Evolutionary conservation across 2,888 invertebrate species (phyloP).

Genomic region (Tortricodes alternella): DNA sequence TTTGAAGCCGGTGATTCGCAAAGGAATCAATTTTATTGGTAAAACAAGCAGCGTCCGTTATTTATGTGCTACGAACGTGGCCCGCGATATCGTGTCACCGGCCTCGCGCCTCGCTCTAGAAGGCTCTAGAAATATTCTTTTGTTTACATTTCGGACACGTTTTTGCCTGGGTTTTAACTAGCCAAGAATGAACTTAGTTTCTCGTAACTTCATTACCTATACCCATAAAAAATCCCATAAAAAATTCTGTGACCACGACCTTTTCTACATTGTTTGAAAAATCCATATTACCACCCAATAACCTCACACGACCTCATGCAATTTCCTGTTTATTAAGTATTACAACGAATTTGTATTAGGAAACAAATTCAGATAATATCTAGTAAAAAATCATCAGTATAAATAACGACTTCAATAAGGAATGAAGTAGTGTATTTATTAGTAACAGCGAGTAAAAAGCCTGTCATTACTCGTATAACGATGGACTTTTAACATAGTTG

Average conservation of each 20-base stretch:
- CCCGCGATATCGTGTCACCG: slow-evolving; percentile 73
- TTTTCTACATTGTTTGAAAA: no score
- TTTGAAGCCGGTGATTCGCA: slow-evolving; percentile 52
- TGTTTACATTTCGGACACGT: slow-evolving; percentile 49
- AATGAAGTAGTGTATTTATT: not conserved
- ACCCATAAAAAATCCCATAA: no score
- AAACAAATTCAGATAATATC: no score
- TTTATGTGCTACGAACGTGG: slow-evolving; percentile 75
- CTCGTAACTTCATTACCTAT: not conserved
- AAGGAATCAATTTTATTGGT: slow-evolving; percentile 80
- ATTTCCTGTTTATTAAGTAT: no score
- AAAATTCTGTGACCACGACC: no score
- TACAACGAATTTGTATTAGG: no score
- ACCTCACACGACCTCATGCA: no score
- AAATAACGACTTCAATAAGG: not conserved
- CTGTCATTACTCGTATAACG: slow-evolving; percentile 17
- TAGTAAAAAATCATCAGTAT: no score
- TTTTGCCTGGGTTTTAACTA: slow-evolving; percentile 5
- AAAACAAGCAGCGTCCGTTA: slow-evolving; percentile 74
- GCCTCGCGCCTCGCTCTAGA: slow-evolving; percentile 71
- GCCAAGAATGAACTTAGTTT: not conserved
- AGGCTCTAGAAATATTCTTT: slow-evolving; percentile 73
- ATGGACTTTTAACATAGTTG: slow-evolving; percentile 14
- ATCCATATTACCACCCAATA: no score
- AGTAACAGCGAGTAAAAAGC: slow-evolving; percentile 3